Base-by-base conservation (phyloP, 2,888 invertebrate species). In the Caenorhabditis zanzibari region DNA sequence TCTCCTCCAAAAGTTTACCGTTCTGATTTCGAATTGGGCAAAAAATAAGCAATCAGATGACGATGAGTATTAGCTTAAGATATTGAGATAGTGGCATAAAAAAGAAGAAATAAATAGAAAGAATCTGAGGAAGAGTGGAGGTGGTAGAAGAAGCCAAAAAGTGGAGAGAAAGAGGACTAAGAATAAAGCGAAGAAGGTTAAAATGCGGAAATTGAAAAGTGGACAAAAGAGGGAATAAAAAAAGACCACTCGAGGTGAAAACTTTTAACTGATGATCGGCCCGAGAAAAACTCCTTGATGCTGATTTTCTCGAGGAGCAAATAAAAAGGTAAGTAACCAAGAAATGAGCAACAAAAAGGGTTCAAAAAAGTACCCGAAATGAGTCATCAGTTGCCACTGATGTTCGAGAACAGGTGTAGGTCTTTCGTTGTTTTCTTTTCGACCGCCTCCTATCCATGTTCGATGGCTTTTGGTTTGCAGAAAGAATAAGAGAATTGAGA, bases 241-340 rank as follows among this genome's bases (percentile, higher is more conserved):
- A 61, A 35, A 66, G 75, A 59, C 76, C 76, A 77, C 69, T 77
- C 76, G 58, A 76, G 47, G 28, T 12, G 54, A 38, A 47, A 61
- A 74, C 47, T 35, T 32, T 32, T 49, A 64, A 54, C 61, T 52
- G 56, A 41, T 69, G 71, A 71, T 72, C 44, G 10, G 52, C 54
- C 54, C 22, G 38, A 59, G 47, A 44, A 52, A 71, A 22, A 14
- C 71, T 44, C 22, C 26, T 69, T 80, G 80, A 56, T 74, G 68
- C 74, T 69, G 73, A 74, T 74, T 74, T 81, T 63, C 80, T 47
- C 47, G 47, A 47, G 47, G 74, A 81, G 72, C 74, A 80, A 80
- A 73, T 38, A 71, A 2, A 58, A 52, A 38, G 66, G 49, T 61
- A 77, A 22, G 79, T 71, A 54, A 69, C 35, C 61, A 52, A 12